Base-by-base conservation (phyloP, 37 sponge, comb jelly and placozoan genomes). In the Lycopodina hypogea region DNA sequence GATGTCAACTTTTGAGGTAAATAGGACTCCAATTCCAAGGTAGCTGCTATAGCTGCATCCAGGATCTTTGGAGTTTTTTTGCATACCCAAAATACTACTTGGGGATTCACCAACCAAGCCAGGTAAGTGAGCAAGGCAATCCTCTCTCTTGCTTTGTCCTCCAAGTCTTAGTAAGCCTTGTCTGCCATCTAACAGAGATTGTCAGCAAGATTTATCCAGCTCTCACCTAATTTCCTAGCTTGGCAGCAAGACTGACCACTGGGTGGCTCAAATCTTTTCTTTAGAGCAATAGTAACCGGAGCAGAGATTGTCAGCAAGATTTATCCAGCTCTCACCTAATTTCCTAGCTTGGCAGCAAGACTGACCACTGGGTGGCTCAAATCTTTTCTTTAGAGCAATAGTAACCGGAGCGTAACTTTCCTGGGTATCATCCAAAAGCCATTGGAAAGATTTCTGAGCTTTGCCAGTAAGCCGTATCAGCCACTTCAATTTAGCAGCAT, bases 21-120 rank as follows among this genome's bases (percentile, higher is more conserved):
- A 69, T 75, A 87, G 6, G 81, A 66, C 60, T 82, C 82, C 83
- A 87, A 45, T 28, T 87, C 88, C 21, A 82, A 32, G 0, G 88
- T 87, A 0, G 82, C 73, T 9, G n/a, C 28, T 19, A 87, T 83
- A 22, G 83, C 78, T 23, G 61, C 78, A 23, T 82, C 78, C 24
- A 87, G 48, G 0, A 24, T 78, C 42, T 45, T 68, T 1, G 87
- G 87, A 35, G 30, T 42, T 62, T 58, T 67, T 77, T 87, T 76
- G 59, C 52, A 56, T 0, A 87, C 87, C 11, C 68, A n/a, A 42
- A 86, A 79, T 0, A 75, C 73, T 0, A 86, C 69, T 22, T 86
- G 80, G 11, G 74, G 80, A n/a, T 78, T 39, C 1, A 62, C 57
- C 42, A 86, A 29, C 45, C 67, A 69, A 0, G 15, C 0, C 28